phyloP scores from a whole-genome alignment of 2,113 vertebrate species.

The Sapayoa aenigma region DNA sequence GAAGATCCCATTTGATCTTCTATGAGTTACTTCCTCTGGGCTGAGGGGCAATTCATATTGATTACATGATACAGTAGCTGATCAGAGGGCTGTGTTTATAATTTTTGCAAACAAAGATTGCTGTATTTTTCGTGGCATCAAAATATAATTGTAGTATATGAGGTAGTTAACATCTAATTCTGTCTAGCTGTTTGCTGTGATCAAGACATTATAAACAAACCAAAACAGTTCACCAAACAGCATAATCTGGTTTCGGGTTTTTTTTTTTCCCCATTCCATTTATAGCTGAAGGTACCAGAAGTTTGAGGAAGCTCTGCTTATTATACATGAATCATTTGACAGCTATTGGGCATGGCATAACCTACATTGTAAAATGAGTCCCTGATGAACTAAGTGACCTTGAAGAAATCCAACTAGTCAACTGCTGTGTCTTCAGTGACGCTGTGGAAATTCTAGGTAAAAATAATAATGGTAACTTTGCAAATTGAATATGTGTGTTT shows the following conservation, averaged over 20 bases:
- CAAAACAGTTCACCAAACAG: not conserved
- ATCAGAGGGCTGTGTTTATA: not conserved
- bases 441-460: constrained; percentile 52
- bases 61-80: not conserved
- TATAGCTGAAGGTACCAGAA: constrained; percentile 16
- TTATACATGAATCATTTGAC: constrained; percentile 25
- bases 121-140: not conserved
- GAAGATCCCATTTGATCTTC: not conserved
- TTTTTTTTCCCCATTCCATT: not conserved
- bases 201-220: not conserved
- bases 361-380: constrained; percentile 15
- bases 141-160: not conserved
- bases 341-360: constrained; percentile 20
- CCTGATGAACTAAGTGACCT: not conserved
- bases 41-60: not conserved
- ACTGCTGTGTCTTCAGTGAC: constrained; percentile 12
- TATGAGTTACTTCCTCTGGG: not conserved
- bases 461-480: not conserved
- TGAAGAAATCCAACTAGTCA: constrained; percentile 45
- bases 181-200: not conserved
- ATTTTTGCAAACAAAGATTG: not conserved
- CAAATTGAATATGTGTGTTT: not conserved
- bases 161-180: not conserved
- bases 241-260: not conserved
- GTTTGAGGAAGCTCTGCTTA: constrained; percentile 22